phyloP scores from a whole-genome alignment of 2,113 vertebrate genomes.

The Semnopithecus entellus region DNA sequence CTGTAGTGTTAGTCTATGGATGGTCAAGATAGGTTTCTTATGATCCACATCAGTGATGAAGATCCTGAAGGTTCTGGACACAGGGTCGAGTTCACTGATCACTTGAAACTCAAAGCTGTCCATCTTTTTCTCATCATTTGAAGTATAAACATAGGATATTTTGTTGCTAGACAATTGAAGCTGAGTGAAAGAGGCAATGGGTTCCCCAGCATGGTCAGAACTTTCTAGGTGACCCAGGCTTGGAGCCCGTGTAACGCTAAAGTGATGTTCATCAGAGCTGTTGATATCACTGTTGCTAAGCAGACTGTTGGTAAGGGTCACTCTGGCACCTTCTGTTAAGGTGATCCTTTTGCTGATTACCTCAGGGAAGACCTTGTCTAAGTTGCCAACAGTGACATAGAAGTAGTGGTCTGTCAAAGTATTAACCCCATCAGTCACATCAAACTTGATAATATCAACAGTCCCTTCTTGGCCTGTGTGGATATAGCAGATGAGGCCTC shows the following conservation, averaged over 20 bases:
- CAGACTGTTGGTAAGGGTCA: conserved; percentile 77
- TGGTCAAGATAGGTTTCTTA: conserved; percentile 80
- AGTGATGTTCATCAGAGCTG: conserved; percentile 74
- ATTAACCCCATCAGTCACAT: conserved; percentile 84
- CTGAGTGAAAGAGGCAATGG: conserved; percentile 80
- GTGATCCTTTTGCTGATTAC: conserved; percentile 80
- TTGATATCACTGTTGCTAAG: conserved; percentile 80
- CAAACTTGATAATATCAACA: conserved; percentile 82
- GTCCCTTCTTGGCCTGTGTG: conserved; percentile 77
- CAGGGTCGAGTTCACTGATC: conserved; percentile 75
- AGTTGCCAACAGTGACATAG: conserved; percentile 73
- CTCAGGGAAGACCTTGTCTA: conserved; percentile 76
- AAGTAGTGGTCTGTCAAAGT: conserved; percentile 77
- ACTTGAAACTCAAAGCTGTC: conserved; percentile 83
- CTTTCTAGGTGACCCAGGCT: conserved; percentile 77
- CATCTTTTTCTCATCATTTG: conserved; percentile 79
- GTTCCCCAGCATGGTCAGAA: conserved; percentile 73
- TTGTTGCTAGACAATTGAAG: conserved; percentile 81
- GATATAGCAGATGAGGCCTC: conserved; percentile 71
- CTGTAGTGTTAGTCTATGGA: conserved; percentile 69
- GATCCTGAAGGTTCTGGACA: conserved; percentile 76
- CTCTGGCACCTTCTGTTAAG: conserved; percentile 78
- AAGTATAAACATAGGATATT: conserved; percentile 78
- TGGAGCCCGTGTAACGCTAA: conserved; percentile 76
- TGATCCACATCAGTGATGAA: conserved; percentile 79